Evolutionary conservation across 2,888 invertebrate genomes (phyloP).

Genomic region (Philaethria dido): DNA sequence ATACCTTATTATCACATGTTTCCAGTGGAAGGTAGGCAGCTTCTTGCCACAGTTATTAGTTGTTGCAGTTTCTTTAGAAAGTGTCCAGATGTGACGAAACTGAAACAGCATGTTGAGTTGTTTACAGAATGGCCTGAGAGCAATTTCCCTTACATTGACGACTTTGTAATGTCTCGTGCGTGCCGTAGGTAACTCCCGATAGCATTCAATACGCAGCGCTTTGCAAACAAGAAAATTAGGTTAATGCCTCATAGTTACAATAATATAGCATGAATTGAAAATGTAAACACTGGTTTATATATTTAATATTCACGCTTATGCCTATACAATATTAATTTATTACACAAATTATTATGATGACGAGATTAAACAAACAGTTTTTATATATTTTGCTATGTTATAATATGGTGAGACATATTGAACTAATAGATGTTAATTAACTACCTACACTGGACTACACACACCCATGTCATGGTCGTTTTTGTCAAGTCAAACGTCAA

Average conservation of each 20-base stretch:
- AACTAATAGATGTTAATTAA: slow-evolving; percentile 48
- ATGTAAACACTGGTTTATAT: slow-evolving; percentile 1
- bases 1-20: slow-evolving; percentile 82
- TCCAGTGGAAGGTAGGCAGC: slow-evolving; percentile 76
- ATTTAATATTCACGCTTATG: not conserved
- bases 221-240: slow-evolving; percentile 40
- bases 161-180: slow-evolving; percentile 74
- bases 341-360: not conserved
- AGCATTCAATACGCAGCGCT: slow-evolving; percentile 36
- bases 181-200: slow-evolving; percentile 60
- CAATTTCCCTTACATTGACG: slow-evolving; percentile 65
- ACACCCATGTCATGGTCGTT: slow-evolving; percentile 68
- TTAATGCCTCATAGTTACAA: slow-evolving; percentile 29
- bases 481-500: slow-evolving; percentile 61
- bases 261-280: slow-evolving; percentile 22
- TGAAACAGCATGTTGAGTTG: slow-evolving; percentile 67
- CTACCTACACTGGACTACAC: slow-evolving; percentile 51
- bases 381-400: not conserved
- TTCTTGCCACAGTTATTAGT: slow-evolving; percentile 66
- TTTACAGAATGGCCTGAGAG: slow-evolving; percentile 68
- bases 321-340: not conserved
- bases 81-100: slow-evolving; percentile 79
- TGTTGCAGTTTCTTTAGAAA: slow-evolving; percentile 80
- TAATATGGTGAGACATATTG: not conserved
- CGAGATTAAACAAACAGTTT: not conserved